phyloP scores from a whole-genome alignment of 2,888 invertebrate species.

The Protophormia terraenovae region DNA sequence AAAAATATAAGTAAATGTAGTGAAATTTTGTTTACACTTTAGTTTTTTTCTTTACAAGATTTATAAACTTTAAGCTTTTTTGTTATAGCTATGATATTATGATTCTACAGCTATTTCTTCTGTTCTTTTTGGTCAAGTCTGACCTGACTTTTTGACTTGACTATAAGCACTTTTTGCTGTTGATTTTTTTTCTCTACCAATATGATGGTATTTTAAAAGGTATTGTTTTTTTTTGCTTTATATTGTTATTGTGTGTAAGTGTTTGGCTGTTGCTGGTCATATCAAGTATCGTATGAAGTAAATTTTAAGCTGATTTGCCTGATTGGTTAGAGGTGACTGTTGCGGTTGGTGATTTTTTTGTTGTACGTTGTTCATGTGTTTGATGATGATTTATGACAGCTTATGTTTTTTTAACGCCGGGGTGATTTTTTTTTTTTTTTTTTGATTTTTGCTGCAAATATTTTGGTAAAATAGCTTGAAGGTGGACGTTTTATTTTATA shows the following conservation, averaged over 20 bases:
- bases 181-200: background rate
- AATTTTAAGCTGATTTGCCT: slow-evolving; percentile 50
- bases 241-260: background rate
- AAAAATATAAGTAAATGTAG: slow-evolving; percentile 34
- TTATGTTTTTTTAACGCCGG: slow-evolving; percentile 51
- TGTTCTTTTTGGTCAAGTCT: slow-evolving; percentile 37
- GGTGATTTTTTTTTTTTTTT: slow-evolving; percentile 15
- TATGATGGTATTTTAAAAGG: slow-evolving; percentile 37
- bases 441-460: background rate
- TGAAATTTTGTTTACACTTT: slow-evolving; percentile 63
- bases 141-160: slow-evolving; percentile 65
- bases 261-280: background rate
- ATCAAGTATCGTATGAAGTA: slow-evolving; percentile 25
- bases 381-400: slow-evolving; percentile 65
- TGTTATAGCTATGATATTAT: background rate
- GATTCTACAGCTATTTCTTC: background rate
- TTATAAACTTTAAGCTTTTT: slow-evolving; percentile 45
- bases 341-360: slow-evolving; percentile 26
- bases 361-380: slow-evolving; percentile 34
- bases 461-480: background rate
- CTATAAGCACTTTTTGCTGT: slow-evolving; percentile 25
- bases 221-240: slow-evolving; percentile 20
- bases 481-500: slow-evolving; percentile 20
- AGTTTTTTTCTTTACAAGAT: slow-evolving; percentile 41
- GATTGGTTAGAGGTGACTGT: slow-evolving; percentile 55